phyloP scores from a whole-genome alignment of 2,888 invertebrate genomes.

The Caenorhabditis wallacei region DNA sequence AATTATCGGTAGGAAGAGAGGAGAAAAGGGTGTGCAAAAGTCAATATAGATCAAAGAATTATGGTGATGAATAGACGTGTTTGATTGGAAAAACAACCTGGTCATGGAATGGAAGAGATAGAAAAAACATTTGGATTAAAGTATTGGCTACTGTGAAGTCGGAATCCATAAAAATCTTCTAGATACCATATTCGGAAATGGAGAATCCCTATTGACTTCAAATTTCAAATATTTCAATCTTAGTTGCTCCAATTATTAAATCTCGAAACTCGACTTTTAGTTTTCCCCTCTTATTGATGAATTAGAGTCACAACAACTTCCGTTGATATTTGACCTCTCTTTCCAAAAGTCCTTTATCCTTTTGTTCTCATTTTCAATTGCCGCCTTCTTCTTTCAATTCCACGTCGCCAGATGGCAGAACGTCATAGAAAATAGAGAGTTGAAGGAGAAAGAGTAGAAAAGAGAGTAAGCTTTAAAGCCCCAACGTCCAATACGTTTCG shows the following conservation, averaged over 20 bases:
- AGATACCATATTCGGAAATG: too few relatives aligned
- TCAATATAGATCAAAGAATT: conserved; percentile 47
- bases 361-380: conserved; percentile 44
- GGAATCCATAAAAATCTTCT: too few relatives aligned
- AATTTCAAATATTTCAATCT: too few relatives aligned
- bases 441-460: neutral
- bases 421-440: neutral
- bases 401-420: conserved; percentile 42
- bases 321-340: conserved; percentile 59
- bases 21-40: conserved; percentile 30
- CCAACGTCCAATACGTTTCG: conserved; percentile 11
- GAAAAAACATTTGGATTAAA: too few relatives aligned
- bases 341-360: conserved; percentile 29
- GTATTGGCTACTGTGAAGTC: too few relatives aligned
- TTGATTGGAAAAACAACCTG: neutral
- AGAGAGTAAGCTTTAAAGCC: conserved; percentile 58
- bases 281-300: neutral
- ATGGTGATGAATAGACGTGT: neutral
- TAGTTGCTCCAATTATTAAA: neutral
- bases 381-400: conserved; percentile 7
- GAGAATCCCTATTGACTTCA: too few relatives aligned
- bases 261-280: too few relatives aligned
- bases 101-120: too few relatives aligned
- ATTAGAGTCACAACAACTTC: conserved; percentile 53
- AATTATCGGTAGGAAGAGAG: conserved; percentile 10